phyloP scores from a whole-genome alignment of 1,140 invertebrate species.

The Drosophila arawakana region DNA sequence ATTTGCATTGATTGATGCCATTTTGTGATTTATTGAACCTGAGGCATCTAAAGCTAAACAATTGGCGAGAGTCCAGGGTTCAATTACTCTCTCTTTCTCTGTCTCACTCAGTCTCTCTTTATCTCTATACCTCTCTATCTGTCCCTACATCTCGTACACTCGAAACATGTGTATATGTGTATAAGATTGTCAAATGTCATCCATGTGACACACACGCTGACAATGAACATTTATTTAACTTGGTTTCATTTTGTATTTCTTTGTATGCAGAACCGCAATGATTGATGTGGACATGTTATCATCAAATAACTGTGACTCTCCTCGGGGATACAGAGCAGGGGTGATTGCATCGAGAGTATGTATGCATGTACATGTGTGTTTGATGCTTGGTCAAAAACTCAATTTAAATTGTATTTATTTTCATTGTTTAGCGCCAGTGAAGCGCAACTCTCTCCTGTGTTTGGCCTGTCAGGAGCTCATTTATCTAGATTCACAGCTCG shows the following conservation, averaged over 20 bases:
- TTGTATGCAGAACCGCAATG: conserved; percentile 70
- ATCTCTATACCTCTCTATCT: too few species aligned
- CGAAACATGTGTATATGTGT: background rate
- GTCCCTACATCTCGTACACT: background rate
- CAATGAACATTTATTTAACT: conserved; percentile 72
- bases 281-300: conserved; percentile 78
- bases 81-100: conserved; percentile 51
- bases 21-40: conserved; percentile 75
- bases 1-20: conserved; percentile 78
- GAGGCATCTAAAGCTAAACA: conserved; percentile 62
- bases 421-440: conserved; percentile 52
- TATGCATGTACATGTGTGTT: background rate
- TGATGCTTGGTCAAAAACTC: conserved; percentile 70
- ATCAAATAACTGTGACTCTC: conserved; percentile 69
- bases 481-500: conserved; percentile 41
- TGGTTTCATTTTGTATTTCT: conserved; percentile 65
- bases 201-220: conserved; percentile 10
- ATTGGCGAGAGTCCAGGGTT: conserved; percentile 19
- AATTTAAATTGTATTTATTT: conserved; percentile 78
- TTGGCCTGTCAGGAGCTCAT: conserved; percentile 56
- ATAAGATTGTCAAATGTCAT: conserved; percentile 39
- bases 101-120: conserved; percentile 29
- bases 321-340: conserved; percentile 2
- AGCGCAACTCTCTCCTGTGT: conserved; percentile 53
- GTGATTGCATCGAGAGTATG: background rate